Percentiles rank a stretch among this genome's conserved stretches.
phyloP scores from a whole-genome alignment of 1,140 invertebrate genomes.

The Plodia interpunctella region DNA sequence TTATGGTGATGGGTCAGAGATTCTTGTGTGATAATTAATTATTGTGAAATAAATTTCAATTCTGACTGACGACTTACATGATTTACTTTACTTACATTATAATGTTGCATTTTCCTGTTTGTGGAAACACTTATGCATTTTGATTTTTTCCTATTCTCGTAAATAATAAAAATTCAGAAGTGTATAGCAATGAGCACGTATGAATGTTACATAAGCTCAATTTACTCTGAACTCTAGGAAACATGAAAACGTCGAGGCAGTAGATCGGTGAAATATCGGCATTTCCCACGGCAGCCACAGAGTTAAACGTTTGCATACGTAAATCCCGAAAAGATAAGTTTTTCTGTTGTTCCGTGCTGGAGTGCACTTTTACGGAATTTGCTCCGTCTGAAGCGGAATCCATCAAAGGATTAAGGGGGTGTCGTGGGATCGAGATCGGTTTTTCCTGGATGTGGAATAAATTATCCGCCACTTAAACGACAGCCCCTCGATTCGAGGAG shows the following conservation, averaged over 20 bases:
- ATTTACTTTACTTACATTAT: too few relatives aligned
- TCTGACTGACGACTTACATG: too few relatives aligned
- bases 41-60: too few relatives aligned
- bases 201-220: too few relatives aligned
- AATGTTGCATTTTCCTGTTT: too few relatives aligned
- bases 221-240: too few relatives aligned
- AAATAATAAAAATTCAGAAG: too few relatives aligned
- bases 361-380: conserved; percentile 61
- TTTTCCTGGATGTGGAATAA: conserved; percentile 68
- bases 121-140: too few relatives aligned
- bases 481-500: conserved; percentile 38
- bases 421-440: conserved; percentile 55
- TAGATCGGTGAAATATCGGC: conserved; percentile 15
- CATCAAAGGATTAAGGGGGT: conserved; percentile 71
- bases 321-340: conserved; percentile 41
- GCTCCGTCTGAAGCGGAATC: conserved; percentile 55
- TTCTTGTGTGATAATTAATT: too few relatives aligned
- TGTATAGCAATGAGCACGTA: too few relatives aligned
- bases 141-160: too few relatives aligned
- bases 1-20: too few relatives aligned
- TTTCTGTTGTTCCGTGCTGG: conserved; percentile 47
- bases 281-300: conserved; percentile 9
- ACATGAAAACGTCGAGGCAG: neutral
- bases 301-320: conserved; percentile 29
- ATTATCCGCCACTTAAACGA: conserved; percentile 65